Base-by-base conservation (phyloP, 2,888 invertebrate species). In the Barypeithes pellucidus region DNA sequence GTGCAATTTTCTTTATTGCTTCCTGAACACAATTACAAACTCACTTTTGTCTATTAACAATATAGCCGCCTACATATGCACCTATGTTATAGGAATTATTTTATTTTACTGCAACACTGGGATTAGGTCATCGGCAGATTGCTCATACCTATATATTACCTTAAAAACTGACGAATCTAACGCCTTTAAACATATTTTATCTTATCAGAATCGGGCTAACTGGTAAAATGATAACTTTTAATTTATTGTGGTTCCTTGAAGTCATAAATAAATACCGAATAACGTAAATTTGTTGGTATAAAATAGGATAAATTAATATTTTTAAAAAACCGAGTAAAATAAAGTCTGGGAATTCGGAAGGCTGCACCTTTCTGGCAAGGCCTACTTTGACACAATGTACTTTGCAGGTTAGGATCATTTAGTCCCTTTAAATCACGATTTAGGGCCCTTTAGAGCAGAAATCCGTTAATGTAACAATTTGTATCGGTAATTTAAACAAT, bases 351-450 rank as follows among this genome's bases (percentile, higher is more conserved):
- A 57, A 9, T 18, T 33, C 16, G 7, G 22, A 57, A 57, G 18
- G 33, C 54, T 57, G 33, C 54, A 33, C 54, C 54, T 57, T 57
- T 18, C 16, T 57, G 54, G 33, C 54, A 24, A 29, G 36, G 39
- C 39, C 66, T 39, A 54, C 39, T 39, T 65, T 29, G 39, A 65
- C 52, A 65, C 24, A 12, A 57, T 57, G 9, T 33, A 59, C 22
- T 68, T 68, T 68, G 33, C 68, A 68, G 68, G 68, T 68, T 68
- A 61, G 60, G 24, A 61, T 68, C 41, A 47, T 36, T 36, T 22
- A 20, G 36, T 22, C 39, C 50, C 61, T 41, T 57, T 33, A 59
- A 67, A 67, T 8, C 14, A 9, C 1, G 3, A 18, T 29, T 29
- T 29, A 22, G 24, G 24, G 24, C 54, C 33, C 33, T 57, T 57